A percentile compares a stretch with the other conserved stretches of the same genome.
Evolutionary conservation across 1,140 invertebrate genomes (phyloP).

Genomic region (Trypoxylus dichotomus): DNA sequence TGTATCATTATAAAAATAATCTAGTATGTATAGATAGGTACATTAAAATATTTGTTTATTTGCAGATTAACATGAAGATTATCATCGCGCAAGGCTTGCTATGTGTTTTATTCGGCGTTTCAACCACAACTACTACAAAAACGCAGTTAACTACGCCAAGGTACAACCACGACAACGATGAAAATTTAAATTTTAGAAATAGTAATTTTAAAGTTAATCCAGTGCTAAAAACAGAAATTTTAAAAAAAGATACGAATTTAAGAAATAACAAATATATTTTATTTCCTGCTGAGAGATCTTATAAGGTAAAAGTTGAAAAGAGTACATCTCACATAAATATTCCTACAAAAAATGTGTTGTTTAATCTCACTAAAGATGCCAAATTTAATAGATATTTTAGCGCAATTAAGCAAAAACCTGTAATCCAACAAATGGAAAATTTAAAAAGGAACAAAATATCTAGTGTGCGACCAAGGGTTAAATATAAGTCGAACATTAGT

Average conservation of each 20-base stretch:
- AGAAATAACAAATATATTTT: no score
- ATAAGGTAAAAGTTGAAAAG: neutral
- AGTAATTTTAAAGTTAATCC: neutral
- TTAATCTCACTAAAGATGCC: neutral
- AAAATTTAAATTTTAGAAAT: conserved; percentile 10
- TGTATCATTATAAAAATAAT: no score
- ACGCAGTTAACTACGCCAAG: conserved; percentile 43
- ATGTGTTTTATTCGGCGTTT: conserved; percentile 37
- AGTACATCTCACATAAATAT: neutral
- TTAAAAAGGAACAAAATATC: neutral
- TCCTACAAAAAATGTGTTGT: neutral
- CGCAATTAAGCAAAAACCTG: no score
- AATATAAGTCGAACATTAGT: neutral
- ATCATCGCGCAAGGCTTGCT: conserved; percentile 33
- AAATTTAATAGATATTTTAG: neutral
- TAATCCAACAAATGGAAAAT: no score
- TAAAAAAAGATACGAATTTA: neutral
- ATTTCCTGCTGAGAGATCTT: neutral
- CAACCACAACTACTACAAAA: conserved; percentile 27
- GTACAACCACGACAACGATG: conserved; percentile 40
- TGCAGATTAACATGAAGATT: conserved; percentile 47
- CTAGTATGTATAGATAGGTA: no score
- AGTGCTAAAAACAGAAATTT: conserved; percentile 14
- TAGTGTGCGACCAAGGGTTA: neutral
- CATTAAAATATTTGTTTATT: conserved; percentile 36